Base-by-base conservation (phyloP, 1,140 invertebrate species). In the Atta colombica region DNA sequence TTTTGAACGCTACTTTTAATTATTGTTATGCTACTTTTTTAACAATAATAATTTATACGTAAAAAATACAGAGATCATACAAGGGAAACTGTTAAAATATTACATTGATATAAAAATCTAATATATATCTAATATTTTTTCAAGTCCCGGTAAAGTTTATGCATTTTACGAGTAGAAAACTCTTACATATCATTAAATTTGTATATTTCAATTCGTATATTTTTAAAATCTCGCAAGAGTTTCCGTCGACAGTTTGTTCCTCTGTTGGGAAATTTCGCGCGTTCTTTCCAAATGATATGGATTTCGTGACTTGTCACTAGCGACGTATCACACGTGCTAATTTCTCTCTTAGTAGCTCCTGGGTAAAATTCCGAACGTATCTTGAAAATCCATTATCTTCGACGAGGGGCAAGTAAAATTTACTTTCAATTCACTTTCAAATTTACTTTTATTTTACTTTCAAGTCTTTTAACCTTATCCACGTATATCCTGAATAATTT, bases 361-460 rank as follows among this genome's bases (percentile, higher is more conserved):
- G 25, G 8, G 4, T 35, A 55, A 71, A 81, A 81, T 81, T 81
- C 77, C 65, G 8, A 7, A 7, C 49, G 35, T 55, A 81, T 55
- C 77, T 53, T 25, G 63, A 55, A 81, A 81, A 71, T 81, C 77
- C 65, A 81, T 81, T 71, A 71, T 58, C 63, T 8, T 58, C 55
- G 21, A 25, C 8, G 65, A 39, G 14, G 8, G n/a, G 4, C 31
- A 12, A 12, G n/a, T 71, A 18, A 80, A 68, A 39, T 55, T 81
- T 71, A 18, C n/a, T 39, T 25, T 81, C 51, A 55, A 14, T 25
- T 25, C 25, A 25, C 25, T 25, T 25, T 25, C 25, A 25, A 25
- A 25, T 25, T 25, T 25, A 25, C 25, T 25, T 25, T 25, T 25
- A 25, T 25, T 25, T 25, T 25, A 18, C 28, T 39, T 25, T 81